Base-by-base conservation (phyloP, 2,113 vertebrate genomes). In the Chloropsis hardwickii region DNA sequence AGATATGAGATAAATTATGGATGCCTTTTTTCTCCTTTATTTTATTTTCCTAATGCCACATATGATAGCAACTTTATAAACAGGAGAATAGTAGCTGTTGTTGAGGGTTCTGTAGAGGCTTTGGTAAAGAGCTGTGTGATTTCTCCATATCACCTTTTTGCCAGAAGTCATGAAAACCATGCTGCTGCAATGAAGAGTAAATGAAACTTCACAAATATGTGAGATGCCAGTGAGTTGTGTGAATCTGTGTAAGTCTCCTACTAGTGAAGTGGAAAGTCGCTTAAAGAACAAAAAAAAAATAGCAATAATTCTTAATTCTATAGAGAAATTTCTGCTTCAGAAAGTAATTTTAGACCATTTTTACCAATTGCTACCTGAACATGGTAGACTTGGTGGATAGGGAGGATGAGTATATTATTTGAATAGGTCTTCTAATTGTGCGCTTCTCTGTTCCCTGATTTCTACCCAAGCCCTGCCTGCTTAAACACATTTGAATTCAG, bases 211-310 rank as follows among this genome's bases (percentile, higher is more conserved):
- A 92, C 70, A 42, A 95, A 89, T 62, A 40, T 27, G 60, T 40
- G 61, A 81, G n/a, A 18, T 48, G 27, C 12, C 48, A 48, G 23
- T 25, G 24, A 96, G 42, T 40, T 92, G 28, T 95, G 79, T 91
- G 44, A 81, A 84, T 91, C 81, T 77, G 73, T 87, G 77, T 64
- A 54, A 54, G 71, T 95, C 19, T 89, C 44, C 53, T 95, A 5
- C 28, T 86, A 87, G 92, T 62, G 17, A 80, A 95, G 61, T 9
- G 77, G 81, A 93, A 94, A 88, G 60, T 74, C 2, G 1, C 33
- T 54, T 94, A 48, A 73, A 61, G 33, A 90, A 62, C 80, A 91
- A 78, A 97, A 79, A 27, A 7, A 58, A 94, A 88, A 89, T 37
- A 2, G 11, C 60, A 72, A 60, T 70, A 57, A 64, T 64, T 47